Base-by-base conservation (phyloP, 2,888 invertebrate species). In the Drosophila planitibia region DNA sequence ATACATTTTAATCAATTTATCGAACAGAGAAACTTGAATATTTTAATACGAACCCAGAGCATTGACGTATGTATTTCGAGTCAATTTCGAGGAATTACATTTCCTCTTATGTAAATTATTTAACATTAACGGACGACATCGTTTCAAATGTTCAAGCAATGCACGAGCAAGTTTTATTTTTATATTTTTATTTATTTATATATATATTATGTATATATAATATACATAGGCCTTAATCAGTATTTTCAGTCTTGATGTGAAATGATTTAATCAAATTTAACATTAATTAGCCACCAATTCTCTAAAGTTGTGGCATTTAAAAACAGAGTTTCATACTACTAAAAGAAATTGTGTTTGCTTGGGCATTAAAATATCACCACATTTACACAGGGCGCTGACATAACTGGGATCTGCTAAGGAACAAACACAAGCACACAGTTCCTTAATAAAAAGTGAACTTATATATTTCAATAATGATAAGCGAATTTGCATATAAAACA, bases 31-130 rank as follows among this genome's bases (percentile, higher is more conserved):
- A 76, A 72, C 76, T 71, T 63, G 76, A 51, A 62, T 76, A 58
- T 71, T 37, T 22, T n/a, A 14, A 51, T 39, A 49, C 47, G 51
- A 39, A 32, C 73, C 5, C 25, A 25, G 25, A 49, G 39, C 54
- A 54, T 73, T 78, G 74, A 62, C 74, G 78, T 69, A 35, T 19
- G 53, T n/a, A 64, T 54, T 59, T 49, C 44, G n/a, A 60, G 44
- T 30, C 39, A 25, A 39, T 74, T 76, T 52, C 62, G 19, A 4
- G 0, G 65, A 78, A 74, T 60, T 62, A 37, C 47, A 55, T 22
- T 59, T 58, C 10, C 28, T 52, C 32, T 51, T 33, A 77, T 58
- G 63, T 54, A 69, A 64, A 73, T 68, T 41, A 25, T 25, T 28
- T 30, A 22, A 22, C 28, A 16, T 5, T 47, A 14, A 25, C 47